Evolutionary conservation across 2,797 vertebrate genomes (phyloP), one percentile per base, ranked within the genome.

Genomic region (Tamandua tetradactyla): DNA sequence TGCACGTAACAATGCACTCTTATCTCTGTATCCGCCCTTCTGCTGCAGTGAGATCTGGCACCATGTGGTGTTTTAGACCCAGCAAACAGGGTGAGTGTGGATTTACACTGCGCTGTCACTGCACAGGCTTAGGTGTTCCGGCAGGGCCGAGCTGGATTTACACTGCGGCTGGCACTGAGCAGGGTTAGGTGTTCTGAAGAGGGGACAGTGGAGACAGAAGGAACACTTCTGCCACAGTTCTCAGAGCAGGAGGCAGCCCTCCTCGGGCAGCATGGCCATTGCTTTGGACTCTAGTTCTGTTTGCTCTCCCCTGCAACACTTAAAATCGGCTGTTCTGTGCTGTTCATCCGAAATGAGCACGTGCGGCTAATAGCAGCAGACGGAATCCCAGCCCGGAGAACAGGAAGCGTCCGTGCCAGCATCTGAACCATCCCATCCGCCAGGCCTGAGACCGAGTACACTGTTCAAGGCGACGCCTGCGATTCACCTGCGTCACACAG

Each of bases 381-480:
- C n/a, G 25, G 71, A 42, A 25, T 30, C 55, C 59, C 7, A 3
- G 69, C 25, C 2, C 0, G 3, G 20, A 61, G 18, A 25, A 4
- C 8, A 2, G 23, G 49, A 25, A 22, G 25, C 13, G 23, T 23
- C 6, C 40, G 64, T 44, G 61, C 47, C 52, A 27, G 9, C 55
- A 1, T 20, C 25, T 6, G 40, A 18, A 30, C 7, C 59, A 57
- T 17, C 17, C 5, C 27, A n/a, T 9, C 3, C 0, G 9, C 37
- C n/a, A 2, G 55, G 32, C 11, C 5, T 8, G 2, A n/a, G 61
- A 22, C 30, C 30, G 20, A 59, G 2, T 40, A 27, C 2, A 1
- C 20, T 0, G 1, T 37, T 57, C 40, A 27, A 55, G 40, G 6
- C 49, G 4, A 3, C 32, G 17, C 9, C 47, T 57, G 59, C 3